Base-by-base conservation (phyloP, 2,797 vertebrate genomes). In the Paguma larvata region DNA sequence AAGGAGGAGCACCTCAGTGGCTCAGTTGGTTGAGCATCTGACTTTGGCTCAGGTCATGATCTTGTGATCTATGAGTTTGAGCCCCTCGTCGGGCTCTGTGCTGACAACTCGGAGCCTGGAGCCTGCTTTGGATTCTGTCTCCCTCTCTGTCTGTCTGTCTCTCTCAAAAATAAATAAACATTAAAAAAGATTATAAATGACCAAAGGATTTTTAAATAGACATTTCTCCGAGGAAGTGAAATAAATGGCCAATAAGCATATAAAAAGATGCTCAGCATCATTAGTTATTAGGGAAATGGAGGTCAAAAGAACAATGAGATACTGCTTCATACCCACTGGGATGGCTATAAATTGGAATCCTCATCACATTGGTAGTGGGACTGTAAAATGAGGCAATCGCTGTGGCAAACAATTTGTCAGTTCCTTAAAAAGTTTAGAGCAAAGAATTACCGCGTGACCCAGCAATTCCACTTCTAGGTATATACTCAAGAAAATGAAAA, bases 401-500 rank as follows among this genome's bases (percentile, higher is more conserved):
- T 63, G 48, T 73, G 53, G 25, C 44, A 41, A 10, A 78, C 16
- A 48, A n/a, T 87, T 38, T 80, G 75, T 53, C n/a, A 32, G 14
- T 82, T 72, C 25, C 44, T 48, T 67, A 73, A n/a, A 73, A 88
- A 73, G 32, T 62, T 93, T 38, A 77, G 59, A 87, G 79, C 75
- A 32, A 25, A 46, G 32, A 48, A n/a, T 88, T 65, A 73, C 21
- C 68, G 11, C 11, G 23, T 75, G 67, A 53, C 85, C 41, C n/a
- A 44, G n/a, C 27, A 82, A 25, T 41, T 88, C 67, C 15, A n/a
- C 34, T 32, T 72, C 13, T 68, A 67, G 30, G 46, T 62, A n/a
- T n/a, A 38, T 21, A 59, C 30, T 62, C 38, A 94, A 59, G 38
- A 70, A 87, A 93, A 70, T 38, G 63, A 80, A 93, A 79, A 93